Base-by-base conservation (phyloP, 2,797 vertebrate genomes). In the Avahi laniger region DNA sequence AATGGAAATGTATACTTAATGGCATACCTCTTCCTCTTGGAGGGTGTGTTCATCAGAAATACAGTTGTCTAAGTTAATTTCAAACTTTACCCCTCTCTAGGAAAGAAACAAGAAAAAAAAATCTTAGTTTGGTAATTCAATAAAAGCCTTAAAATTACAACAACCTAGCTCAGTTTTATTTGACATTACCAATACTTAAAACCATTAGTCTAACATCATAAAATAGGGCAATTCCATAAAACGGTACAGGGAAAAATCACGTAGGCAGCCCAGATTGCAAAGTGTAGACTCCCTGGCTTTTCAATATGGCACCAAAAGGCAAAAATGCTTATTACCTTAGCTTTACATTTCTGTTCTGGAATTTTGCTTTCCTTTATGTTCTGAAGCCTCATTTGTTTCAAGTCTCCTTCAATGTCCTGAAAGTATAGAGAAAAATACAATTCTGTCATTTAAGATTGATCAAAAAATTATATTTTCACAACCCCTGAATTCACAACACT, bases 81-180 rank as follows among this genome's bases (percentile, higher is more conserved):
- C 99, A 98, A 99, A 99, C 98, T 98, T 99, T 97, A 99, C 26
- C 61, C 98, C 99, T 98, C 99, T 99, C 98, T 99, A 96, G 98
- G 99, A 99, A 97, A 78, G 78, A 98, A 57, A 28, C 93, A 96
- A 26, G 52, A 89, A 83, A 97, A 85, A 93, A 93, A 97, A 91
- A 89, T 87, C 9, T 96, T 26, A 83, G 75, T 96, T 92, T 67
- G 93, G 73, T 70, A 80, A 92, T 85, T 92, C 57, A 97, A 90
- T 95, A 93, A 96, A 95, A 97, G 86, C 18, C 48, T 76, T 86
- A 83, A 12, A 38, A 10, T 89, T 95, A 48, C 10, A 89, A 72
- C 26, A 54, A 50, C 43, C 28, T 38, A 57, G 33, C 35, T 59
- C 24, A 90, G 63, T 88, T 78, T 73, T 65, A 38, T n/a, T 0